These are phyloP conservation scores for Camarhynchus parvulus DNA, from an alignment of 2,113 vertebrate species.

Conservation along the genomic window DNA sequence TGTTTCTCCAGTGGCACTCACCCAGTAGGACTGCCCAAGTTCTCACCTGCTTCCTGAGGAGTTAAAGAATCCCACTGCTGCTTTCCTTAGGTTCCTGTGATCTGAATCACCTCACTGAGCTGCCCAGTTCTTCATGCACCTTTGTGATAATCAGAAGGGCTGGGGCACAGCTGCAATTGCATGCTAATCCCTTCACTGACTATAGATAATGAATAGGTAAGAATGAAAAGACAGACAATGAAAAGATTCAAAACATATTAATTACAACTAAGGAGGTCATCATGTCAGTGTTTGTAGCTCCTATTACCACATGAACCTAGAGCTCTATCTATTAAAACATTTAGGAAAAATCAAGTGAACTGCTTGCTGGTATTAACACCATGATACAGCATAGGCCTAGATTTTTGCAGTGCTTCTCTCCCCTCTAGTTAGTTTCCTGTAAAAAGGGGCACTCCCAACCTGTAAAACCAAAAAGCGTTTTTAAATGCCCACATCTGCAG, in stretches of 20 bases:
- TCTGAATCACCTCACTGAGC: slow-evolving; percentile 3
- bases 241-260: slow-evolving; percentile 20
- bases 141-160: slow-evolving; percentile 23
- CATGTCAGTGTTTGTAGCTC: background rate
- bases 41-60: fast-evolving
- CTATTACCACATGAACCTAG: background rate
- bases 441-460: slow-evolving; percentile 1
- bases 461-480: background rate
- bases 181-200: slow-evolving; percentile 51
- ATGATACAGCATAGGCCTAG: background rate
- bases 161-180: slow-evolving; percentile 43
- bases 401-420: background rate
- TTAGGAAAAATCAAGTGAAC: background rate
- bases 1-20: background rate
- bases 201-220: slow-evolving; percentile 47
- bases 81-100: background rate
- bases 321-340: background rate
- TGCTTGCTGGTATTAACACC: background rate
- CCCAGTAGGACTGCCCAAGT: fast-evolving
- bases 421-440: background rate
- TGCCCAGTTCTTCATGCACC: background rate
- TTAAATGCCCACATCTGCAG: background rate
- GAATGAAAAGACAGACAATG: slow-evolving; percentile 17
- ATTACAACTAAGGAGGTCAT: slow-evolving; percentile 48
- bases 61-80: background rate